These are phyloP conservation scores for Cossypha polioptera DNA, from an alignment of 2,797 vertebrate species.

Conservation along the genomic window DNA sequence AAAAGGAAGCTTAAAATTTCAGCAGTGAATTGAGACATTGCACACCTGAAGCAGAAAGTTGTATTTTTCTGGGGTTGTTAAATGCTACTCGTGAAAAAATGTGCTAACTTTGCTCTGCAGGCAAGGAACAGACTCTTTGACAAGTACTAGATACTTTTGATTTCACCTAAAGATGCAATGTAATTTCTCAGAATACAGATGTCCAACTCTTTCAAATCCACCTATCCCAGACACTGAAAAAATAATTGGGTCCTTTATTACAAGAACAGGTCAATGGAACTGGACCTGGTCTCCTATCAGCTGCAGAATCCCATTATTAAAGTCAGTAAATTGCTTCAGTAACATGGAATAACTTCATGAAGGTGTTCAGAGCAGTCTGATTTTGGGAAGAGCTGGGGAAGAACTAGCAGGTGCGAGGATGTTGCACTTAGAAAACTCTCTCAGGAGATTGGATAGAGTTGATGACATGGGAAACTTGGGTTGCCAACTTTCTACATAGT, in stretches of 20 bases:
- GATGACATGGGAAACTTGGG: conserved; percentile 48
- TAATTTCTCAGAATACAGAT: neutral
- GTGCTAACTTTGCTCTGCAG: neutral
- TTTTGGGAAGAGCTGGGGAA: neutral
- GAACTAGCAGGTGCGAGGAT: conserved; percentile 41
- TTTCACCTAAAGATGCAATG: neutral
- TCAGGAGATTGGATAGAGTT: neutral
- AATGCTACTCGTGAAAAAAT: neutral
- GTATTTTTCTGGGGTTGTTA: neutral
- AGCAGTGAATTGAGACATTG: neutral
- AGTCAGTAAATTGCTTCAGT: neutral
- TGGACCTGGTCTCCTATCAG: neutral
- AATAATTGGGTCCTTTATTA: neutral
- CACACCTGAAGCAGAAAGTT: neutral
- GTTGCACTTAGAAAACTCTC: neutral
- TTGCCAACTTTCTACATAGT: conserved; percentile 23
- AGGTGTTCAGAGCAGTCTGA: neutral
- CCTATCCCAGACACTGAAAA: neutral
- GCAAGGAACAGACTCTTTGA: neutral
- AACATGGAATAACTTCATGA: neutral
- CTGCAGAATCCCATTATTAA: neutral
- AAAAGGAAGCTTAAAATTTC: neutral
- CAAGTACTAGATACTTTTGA: neutral
- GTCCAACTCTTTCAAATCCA: neutral
- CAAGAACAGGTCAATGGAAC: neutral